A percentile compares a stretch with the other conserved stretches of the same genome.
phyloP scores from a whole-genome alignment of 2,113 vertebrate species.

The Gymnogyps californianus region DNA sequence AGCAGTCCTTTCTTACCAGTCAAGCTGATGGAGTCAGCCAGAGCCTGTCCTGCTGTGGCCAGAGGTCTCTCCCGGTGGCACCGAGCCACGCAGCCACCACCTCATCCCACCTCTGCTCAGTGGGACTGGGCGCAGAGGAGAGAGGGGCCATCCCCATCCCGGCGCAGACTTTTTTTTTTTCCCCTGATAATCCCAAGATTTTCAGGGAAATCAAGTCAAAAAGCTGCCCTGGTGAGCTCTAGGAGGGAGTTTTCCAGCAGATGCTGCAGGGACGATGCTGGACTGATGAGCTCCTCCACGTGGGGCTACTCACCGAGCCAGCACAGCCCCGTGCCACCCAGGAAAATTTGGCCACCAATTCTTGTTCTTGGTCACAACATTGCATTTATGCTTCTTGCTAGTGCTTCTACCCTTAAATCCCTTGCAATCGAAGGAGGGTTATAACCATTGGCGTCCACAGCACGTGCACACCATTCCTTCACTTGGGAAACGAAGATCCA shows the following conservation, averaged over 20 bases:
- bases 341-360: background rate
- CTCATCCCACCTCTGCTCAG: background rate
- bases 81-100: background rate
- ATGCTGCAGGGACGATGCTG: background rate
- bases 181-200: background rate
- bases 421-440: background rate
- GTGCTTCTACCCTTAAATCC: background rate
- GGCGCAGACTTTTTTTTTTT: background rate
- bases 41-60: background rate
- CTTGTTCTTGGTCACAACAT: background rate
- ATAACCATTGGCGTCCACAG: background rate
- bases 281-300: background rate
- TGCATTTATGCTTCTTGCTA: background rate
- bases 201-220: background rate
- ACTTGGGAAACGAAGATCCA: background rate
- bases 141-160: background rate
- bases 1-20: background rate
- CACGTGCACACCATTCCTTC: accelerated
- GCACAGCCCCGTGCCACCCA: background rate
- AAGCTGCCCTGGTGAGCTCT: background rate
- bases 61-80: background rate
- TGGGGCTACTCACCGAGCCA: background rate
- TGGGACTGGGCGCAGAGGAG: too few relatives aligned
- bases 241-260: background rate
- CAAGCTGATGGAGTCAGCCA: background rate